A percentile compares a stretch with the other conserved stretches of the same genome.
phyloP scores from a whole-genome alignment of 35 echinoderm and acorn worm genomes.

The Patiria miniata region DNA sequence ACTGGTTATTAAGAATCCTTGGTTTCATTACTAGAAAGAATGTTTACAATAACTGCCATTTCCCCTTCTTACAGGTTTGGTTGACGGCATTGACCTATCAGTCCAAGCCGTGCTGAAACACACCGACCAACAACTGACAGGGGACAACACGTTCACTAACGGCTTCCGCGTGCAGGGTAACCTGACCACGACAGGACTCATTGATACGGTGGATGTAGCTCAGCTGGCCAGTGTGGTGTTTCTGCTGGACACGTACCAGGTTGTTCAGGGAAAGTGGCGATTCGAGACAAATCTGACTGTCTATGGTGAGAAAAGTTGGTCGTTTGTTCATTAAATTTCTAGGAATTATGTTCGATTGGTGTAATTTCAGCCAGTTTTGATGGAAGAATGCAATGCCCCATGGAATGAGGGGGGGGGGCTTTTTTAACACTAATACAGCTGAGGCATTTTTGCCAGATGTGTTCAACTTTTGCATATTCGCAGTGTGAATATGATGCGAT shows the following conservation, averaged over 20 bases:
- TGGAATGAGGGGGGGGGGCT: too few relatives aligned
- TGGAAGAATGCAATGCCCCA: too few relatives aligned
- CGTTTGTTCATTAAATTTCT: too few relatives aligned
- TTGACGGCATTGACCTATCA: not conserved
- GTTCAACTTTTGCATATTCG: too few relatives aligned
- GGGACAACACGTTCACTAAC: not conserved
- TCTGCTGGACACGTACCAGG: not conserved
- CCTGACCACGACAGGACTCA: not conserved
- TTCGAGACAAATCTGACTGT: not conserved
- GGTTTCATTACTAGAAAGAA: too few relatives aligned
- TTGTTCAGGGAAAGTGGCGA: not conserved
- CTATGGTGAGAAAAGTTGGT: slow-evolving; percentile 18
- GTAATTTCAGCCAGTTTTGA: too few relatives aligned
- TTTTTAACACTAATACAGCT: too few relatives aligned
- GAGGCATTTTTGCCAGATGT: too few relatives aligned
- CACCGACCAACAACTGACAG: not conserved
- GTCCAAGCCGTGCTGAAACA: not conserved
- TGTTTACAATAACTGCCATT: too few relatives aligned
- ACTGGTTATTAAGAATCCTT: too few relatives aligned
- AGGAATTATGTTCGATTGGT: too few relatives aligned
- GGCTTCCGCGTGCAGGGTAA: not conserved
- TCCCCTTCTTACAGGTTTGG: not conserved
- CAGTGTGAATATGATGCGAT: too few relatives aligned
- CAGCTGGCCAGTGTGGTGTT: not conserved
- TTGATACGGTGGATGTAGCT: slow-evolving; percentile 4